Evolutionary conservation across 2,888 invertebrate genomes (phyloP), one percentile per base, ranked within the genome.

Genomic region (Limenitis camilla): DNA sequence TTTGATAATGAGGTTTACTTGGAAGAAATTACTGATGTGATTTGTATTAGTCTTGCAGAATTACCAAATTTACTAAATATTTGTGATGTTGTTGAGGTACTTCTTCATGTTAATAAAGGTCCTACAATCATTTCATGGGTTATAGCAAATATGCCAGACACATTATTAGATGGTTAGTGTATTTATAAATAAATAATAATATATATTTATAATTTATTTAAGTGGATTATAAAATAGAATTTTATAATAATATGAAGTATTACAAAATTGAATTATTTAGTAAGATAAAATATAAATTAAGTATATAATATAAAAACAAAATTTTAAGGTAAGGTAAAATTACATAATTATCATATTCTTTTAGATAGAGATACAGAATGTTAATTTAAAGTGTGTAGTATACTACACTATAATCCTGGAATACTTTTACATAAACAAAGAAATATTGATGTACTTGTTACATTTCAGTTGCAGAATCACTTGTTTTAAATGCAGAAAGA

Each of bases 1-100:
- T 97, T 98, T 81, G 98, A 98, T 71, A 96, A 96, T 86, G 94
- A 95, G 66, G 96, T 98, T 1, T 98, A 98, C 74, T 90, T 97
- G 65, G 97, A 97, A 73, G 98, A 98, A 79, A 94, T 98, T 38
- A 94, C 96, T 39, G 97, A 98, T 85, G 96, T 97, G 0, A 91
- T 98, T 45, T 97, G 96, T 74, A 97, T 98, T 53, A 95, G 96
- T 31, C 88, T 98, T 52, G 97, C 97, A 6, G 98, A 98, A 76
- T 81, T 98, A 35, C 97, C 98, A 0, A 94, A 94, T 48, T 88
- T 97, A 43, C 81, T 98, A 4, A 95, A 93, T 49, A 91, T 97
- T 48, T 89, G 93, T 60, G 95, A 94, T 61, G 89, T 95, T 50
- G 91, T 94, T 5, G 98, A 98, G 84, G 95, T 96, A 0, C 79